A percentile compares a stretch with the other conserved stretches of the same genome.
Conservation (phyloP, 2,113 vertebrate species). For the Columba livia region DNA sequence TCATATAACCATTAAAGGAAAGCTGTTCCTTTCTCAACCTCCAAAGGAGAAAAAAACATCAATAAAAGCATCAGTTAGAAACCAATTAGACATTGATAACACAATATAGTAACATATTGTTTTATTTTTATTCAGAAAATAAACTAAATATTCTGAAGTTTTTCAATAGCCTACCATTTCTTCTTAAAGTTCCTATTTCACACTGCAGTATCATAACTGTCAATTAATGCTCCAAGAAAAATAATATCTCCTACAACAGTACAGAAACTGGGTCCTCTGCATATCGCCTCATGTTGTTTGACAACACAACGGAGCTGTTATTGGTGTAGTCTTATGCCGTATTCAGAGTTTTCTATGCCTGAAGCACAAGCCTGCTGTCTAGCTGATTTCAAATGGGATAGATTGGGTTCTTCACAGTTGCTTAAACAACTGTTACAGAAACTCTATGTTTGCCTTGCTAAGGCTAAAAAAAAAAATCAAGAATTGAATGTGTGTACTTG, state of each 20-base stretch:
- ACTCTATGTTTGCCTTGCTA: neutral
- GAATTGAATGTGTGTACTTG: neutral
- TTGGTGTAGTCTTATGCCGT: rapidly evolving
- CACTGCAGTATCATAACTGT: neutral
- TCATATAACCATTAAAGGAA: neutral
- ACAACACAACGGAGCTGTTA: neutral
- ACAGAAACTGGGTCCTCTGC: neutral
- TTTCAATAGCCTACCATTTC: neutral
- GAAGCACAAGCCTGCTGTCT: neutral
- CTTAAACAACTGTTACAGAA: neutral
- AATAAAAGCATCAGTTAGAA: neutral
- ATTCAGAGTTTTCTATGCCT: neutral
- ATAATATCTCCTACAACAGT: neutral
- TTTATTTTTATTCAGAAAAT: neutral
- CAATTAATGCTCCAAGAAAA: neutral
- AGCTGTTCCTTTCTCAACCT: neutral
- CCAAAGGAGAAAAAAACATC: neutral
- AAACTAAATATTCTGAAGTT: neutral
- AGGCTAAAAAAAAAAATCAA: neutral
- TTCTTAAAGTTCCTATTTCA: neutral
- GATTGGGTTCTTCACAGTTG: neutral
- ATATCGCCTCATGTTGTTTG: neutral
- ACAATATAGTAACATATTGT: neutral
- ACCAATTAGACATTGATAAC: neutral
- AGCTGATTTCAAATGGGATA: neutral